Evolutionary conservation across 1,140 invertebrate genomes (phyloP).

Genomic region (Aphis craccivora): DNA sequence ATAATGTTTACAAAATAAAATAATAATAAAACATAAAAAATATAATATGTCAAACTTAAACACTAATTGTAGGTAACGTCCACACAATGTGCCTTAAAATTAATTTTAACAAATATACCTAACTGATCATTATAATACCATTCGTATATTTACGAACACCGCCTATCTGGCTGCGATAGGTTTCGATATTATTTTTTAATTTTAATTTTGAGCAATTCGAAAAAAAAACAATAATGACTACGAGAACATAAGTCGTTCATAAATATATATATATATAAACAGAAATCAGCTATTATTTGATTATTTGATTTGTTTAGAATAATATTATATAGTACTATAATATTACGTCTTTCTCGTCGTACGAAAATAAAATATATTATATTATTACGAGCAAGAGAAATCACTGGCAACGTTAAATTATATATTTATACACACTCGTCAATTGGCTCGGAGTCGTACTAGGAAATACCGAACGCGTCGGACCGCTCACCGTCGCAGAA

Average conservation of each 20-base stretch:
- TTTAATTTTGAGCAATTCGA: constrained; percentile 29
- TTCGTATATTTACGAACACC: neutral
- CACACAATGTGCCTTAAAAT: neutral
- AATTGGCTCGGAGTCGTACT: neutral
- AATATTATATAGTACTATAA: neutral
- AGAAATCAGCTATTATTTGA: neutral
- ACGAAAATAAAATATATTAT: neutral
- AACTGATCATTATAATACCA: neutral
- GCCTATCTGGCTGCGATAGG: neutral
- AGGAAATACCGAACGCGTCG: neutral
- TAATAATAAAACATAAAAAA: neutral
- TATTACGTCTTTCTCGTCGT: neutral
- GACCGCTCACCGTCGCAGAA: neutral
- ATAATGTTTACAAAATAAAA: neutral
- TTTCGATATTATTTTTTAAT: neutral
- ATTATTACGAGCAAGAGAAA: neutral
- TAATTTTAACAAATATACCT: neutral
- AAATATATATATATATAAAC: neutral
- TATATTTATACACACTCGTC: neutral
- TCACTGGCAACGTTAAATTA: neutral
- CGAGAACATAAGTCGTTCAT: neutral
- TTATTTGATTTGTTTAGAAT: neutral
- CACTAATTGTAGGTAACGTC: constrained; percentile 32
- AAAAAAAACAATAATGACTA: neutral
- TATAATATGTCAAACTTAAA: neutral